Evolutionary conservation across 1,140 invertebrate genomes (phyloP), one percentile per base, ranked within the genome.

Genomic region (Drosophila kikkawai): DNA sequence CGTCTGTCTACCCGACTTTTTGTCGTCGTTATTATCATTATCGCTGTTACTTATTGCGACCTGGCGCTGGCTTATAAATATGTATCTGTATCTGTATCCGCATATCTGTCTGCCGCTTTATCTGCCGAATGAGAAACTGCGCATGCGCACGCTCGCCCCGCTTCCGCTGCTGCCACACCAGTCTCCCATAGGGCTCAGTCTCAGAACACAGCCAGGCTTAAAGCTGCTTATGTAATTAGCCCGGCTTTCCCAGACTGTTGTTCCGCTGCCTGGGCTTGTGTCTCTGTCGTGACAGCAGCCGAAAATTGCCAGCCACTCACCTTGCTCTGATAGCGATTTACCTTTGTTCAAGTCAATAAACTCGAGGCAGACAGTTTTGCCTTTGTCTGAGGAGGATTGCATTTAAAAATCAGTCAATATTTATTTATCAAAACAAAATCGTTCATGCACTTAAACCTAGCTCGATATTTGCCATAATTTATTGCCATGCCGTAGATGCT

Each of bases 391-490:
- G 9, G 11, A 12, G 36, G n/a, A n/a, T 12, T 61, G 11, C 60
- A 39, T 75, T 76, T 71, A 41, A 71, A 86, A 86, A 86, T 87
- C 82, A 87, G 82, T 86, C 83, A 70, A 71, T 77, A 77, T 87
- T 86, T 85, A 88, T 88, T 87, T 78, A 51, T 66, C 63, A 75
- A 83, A 78, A 84, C 85, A 88, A 81, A 87, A 77, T 83, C 75
- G 65, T 79, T 66, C 60, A 82, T 83, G 76, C 59, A 67, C 66
- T 76, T 79, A 79, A 58, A 59, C 39, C 74, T 76, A 76, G 66
- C 75, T 77, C 77, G 63, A 68, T 68, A 58, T 77, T 76, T 73
- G 67, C 37, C 55, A 77, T 76, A 53, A 65, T 75, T 76, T 75
- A 73, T 73, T 73, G 50, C 66, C 63, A 51, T 68, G 64, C 36